Evolutionary conservation across 2,888 invertebrate species (phyloP), one percentile per base, ranked within the genome.

Genomic region (Dicyrtomina minuta): DNA sequence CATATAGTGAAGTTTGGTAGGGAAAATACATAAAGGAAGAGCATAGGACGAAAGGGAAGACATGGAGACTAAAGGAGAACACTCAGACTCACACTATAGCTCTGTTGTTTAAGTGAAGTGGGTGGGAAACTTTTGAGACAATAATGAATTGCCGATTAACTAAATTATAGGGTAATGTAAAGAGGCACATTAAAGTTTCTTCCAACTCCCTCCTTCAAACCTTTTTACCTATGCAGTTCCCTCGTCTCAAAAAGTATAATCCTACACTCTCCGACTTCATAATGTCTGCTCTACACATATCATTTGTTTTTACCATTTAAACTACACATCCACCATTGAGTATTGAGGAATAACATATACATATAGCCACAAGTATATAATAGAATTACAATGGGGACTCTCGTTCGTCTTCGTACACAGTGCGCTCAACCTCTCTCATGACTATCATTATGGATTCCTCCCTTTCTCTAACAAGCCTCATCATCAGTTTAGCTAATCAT

Each of bases 131-230:
- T 62, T 41, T 68, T 51, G 24, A 64, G 56, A 46, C 56, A 62
- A 61, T 64, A 70, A 70, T 72, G 70, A 72, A 72, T 72, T 72
- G 68, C 64, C 72, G 70, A 72, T 72, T 72, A 72, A 70, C 43
- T 51, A 72, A 72, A 72, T 72, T 72, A 72, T 68, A 72, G 70
- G 70, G 68, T 60, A 61, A 61, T 68, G 58, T 61, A 68, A 68
- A 68, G 68, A 68, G 61, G 60, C 46, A 33, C 66, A 68, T 68
- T 51, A 68, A 61, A 60, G 49, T 51, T 51, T 60, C 60, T 43
- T 60, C 60, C 43, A 60, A 60, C 60, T 60, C 60, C 55, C 55
- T 33, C 33, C 33, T 33, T 33, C 3, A 33, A 33, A 33, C 33
- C 33, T 33, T 33, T 33, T 33, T 33, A 33, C 33, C 33, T 33